phyloP scores from a whole-genome alignment of 92 coral and sea anemone species.

The Siderastrea radians region DNA sequence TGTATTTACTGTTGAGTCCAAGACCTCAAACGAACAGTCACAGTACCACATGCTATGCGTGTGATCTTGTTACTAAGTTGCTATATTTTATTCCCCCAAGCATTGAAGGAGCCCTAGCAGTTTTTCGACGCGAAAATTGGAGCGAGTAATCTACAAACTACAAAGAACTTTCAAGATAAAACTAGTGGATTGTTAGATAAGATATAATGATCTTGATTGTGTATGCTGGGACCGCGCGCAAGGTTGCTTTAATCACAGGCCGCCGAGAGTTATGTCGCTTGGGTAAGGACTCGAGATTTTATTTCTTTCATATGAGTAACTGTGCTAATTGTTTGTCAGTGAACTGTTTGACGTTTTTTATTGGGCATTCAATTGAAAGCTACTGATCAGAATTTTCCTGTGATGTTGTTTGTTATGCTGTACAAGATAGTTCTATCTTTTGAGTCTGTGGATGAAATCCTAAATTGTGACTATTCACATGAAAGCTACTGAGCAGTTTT shows the following conservation, averaged over 20 bases:
- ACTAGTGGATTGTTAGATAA: neutral
- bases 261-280: neutral
- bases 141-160: neutral
- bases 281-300: neutral
- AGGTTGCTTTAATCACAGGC: neutral
- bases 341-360: neutral
- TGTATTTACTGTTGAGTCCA: conserved; percentile 6
- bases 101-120: neutral
- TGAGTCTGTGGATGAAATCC: neutral
- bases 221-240: conserved; percentile 7
- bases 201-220: conserved; percentile 8
- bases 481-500: no score
- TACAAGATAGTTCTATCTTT: no score
- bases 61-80: neutral
- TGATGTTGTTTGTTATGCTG: no score
- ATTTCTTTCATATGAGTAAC: neutral
- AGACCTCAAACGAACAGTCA: neutral
- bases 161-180: neutral
- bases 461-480: no score
- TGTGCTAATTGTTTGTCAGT: neutral
- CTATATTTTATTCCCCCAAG: neutral
- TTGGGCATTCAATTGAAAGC: no score
- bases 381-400: no score
- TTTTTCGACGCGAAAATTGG: neutral
- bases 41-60: neutral